Percentiles rank a stretch among this genome's conserved stretches.
Conservation (phyloP, 2,797 vertebrate genomes). For the Chelidonichthys spinosus region DNA sequence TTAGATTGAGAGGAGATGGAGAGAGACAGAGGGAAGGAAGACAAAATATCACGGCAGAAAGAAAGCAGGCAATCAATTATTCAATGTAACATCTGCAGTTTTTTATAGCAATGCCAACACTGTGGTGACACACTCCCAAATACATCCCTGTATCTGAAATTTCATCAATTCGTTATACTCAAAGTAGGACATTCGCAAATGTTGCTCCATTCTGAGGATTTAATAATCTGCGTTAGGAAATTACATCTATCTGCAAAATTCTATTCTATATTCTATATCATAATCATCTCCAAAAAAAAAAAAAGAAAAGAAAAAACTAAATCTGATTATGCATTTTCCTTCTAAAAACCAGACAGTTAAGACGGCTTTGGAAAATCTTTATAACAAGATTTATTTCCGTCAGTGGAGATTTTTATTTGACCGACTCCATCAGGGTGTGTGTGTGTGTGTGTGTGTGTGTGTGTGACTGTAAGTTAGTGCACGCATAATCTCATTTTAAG, state of each 20-base stretch:
- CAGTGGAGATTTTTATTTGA: slow-evolving; percentile 55
- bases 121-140: background rate
- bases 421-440: slow-evolving; percentile 25
- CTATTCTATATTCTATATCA: slow-evolving; percentile 9
- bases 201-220: slow-evolving; percentile 6
- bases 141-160: no score
- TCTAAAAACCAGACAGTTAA: slow-evolving; percentile 55
- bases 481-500: slow-evolving; percentile 59
- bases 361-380: slow-evolving; percentile 70
- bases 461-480: slow-evolving; percentile 8
- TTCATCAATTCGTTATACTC: background rate
- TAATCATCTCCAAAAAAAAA: slow-evolving; percentile 20
- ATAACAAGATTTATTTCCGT: slow-evolving; percentile 67
- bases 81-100: slow-evolving; percentile 68
- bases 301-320: slow-evolving; percentile 1
- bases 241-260: background rate
- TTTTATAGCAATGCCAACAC: slow-evolving; percentile 36
- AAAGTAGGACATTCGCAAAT: background rate
- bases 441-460: background rate
- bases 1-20: slow-evolving; percentile 40
- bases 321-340: slow-evolving; percentile 35
- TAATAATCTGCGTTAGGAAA: background rate
- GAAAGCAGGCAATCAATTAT: slow-evolving; percentile 68
- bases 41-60: slow-evolving; percentile 57
- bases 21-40: slow-evolving; percentile 22